These are phyloP conservation scores for Drosophila pseudoananassae DNA, from an alignment of 1,140 invertebrate genomes.

Conservation along the genomic window DNA sequence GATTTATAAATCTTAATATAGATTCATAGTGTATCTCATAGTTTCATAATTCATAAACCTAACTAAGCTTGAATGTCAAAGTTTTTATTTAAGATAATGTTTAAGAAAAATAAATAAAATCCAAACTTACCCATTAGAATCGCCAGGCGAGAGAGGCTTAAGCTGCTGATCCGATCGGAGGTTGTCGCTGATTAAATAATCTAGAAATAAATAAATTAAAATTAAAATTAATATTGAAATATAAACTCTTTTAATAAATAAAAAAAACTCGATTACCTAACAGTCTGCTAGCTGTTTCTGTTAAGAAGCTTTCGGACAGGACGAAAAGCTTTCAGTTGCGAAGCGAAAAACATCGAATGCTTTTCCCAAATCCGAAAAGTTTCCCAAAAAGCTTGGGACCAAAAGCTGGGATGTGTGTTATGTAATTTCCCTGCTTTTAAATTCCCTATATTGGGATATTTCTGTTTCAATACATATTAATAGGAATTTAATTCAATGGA, in stretches of 20 bases:
- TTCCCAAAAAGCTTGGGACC: slow-evolving; percentile 21
- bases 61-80: slow-evolving; percentile 12
- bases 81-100: not conserved
- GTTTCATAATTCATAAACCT: not conserved
- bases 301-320: not conserved
- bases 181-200: slow-evolving; percentile 79
- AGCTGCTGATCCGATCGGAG: slow-evolving; percentile 75
- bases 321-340: slow-evolving; percentile 16
- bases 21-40: too few relatives aligned
- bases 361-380: not conserved
- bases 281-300: not conserved
- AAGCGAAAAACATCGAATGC: slow-evolving; percentile 24
- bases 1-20: too few relatives aligned
- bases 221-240: not conserved
- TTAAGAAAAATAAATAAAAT: not conserved
- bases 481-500: not conserved
- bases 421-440: not conserved
- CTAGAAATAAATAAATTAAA: slow-evolving; percentile 42
- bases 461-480: not conserved
- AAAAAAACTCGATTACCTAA: not conserved
- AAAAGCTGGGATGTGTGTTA: slow-evolving; percentile 15
- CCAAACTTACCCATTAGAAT: slow-evolving; percentile 75
- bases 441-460: not conserved
- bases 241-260: not conserved
- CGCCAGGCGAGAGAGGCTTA: slow-evolving; percentile 72